These are phyloP conservation scores for Oreochromis spilurus DNA, from an alignment of 2,113 vertebrate species.

Conservation along the genomic window DNA sequence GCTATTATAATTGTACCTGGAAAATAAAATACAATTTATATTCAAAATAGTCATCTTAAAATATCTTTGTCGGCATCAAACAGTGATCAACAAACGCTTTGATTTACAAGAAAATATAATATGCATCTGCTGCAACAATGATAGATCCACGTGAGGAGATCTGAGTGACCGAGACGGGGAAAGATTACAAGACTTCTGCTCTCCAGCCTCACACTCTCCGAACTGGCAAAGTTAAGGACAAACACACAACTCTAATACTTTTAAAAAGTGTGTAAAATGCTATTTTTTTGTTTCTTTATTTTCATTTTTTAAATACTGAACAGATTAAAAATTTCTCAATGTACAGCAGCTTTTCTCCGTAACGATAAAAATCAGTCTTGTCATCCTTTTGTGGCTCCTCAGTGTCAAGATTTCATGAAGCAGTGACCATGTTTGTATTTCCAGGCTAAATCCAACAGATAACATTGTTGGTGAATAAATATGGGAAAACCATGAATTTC, in stretches of 20 bases:
- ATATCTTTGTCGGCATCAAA: conserved; percentile 59
- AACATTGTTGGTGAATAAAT: background rate
- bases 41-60: conserved; percentile 69
- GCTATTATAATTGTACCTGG: conserved; percentile 16
- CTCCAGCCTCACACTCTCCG: background rate
- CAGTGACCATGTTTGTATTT: background rate
- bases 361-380: background rate
- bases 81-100: conserved; percentile 29
- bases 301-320: background rate
- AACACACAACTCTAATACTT: background rate
- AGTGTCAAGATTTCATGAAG: background rate
- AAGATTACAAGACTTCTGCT: background rate
- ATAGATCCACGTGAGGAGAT: background rate
- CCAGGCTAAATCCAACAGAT: background rate
- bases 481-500: background rate
- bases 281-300: background rate
- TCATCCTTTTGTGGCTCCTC: background rate
- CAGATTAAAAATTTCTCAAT: background rate
- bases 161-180: background rate
- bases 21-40: conserved; percentile 60
- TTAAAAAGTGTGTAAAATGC: background rate
- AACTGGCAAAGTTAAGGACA: background rate
- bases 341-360: background rate
- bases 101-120: conserved; percentile 58
- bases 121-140: conserved; percentile 4